phyloP scores from a whole-genome alignment of 2,797 vertebrate species.

The Parambassis ranga region DNA sequence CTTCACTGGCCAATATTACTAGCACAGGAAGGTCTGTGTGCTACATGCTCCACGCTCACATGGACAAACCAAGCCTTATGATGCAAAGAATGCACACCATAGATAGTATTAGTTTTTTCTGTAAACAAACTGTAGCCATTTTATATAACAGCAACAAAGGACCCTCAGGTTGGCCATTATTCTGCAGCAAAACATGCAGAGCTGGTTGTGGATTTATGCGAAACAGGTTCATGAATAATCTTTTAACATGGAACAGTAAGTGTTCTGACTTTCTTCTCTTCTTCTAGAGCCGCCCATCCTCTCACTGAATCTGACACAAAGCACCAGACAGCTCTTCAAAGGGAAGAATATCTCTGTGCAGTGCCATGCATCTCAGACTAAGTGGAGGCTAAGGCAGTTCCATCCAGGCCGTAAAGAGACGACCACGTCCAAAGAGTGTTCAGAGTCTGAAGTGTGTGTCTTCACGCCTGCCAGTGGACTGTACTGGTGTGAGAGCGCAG shows the following conservation, averaged over 20 bases:
- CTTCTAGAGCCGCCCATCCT: constrained; percentile 44
- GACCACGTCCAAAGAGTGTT: constrained; percentile 12
- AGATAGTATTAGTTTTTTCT: too few relatives aligned
- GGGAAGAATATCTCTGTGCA: constrained; percentile 50
- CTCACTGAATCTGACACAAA: constrained; percentile 54
- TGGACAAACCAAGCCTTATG: too few relatives aligned
- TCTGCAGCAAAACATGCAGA: background rate
- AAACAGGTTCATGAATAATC: background rate
- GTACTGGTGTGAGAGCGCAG: constrained; percentile 70
- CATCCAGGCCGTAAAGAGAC: background rate
- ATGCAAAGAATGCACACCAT: too few relatives aligned
- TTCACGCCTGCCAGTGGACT: constrained; percentile 52
- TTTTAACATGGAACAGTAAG: background rate
- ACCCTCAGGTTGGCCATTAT: too few relatives aligned
- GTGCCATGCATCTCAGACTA: constrained; percentile 38
- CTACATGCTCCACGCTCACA: too few relatives aligned
- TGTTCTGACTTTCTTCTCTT: background rate
- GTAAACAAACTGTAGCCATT: too few relatives aligned
- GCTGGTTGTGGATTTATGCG: background rate
- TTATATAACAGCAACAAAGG: too few relatives aligned
- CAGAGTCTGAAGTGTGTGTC: background rate
- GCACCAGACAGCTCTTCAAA: constrained; percentile 57
- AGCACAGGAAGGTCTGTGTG: too few relatives aligned
- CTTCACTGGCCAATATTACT: too few relatives aligned
- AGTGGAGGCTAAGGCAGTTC: constrained; percentile 58